phyloP scores from a whole-genome alignment of 2,797 vertebrate genomes.

The Polyboroides typus region DNA sequence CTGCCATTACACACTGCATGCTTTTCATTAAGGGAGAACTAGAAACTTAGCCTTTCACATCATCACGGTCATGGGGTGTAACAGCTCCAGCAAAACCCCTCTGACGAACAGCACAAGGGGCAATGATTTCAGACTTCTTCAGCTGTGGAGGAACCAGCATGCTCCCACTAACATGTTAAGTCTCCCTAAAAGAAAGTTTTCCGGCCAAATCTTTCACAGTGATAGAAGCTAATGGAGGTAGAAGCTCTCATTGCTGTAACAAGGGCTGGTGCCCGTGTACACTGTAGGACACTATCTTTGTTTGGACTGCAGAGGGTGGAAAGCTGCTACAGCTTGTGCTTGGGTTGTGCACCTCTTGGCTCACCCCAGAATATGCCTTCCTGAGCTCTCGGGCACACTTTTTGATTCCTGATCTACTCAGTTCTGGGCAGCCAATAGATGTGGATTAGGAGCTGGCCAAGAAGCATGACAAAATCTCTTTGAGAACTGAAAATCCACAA shows the following conservation, averaged over 20 bases:
- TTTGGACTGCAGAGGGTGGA: neutral
- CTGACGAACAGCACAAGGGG: neutral
- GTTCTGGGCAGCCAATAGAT: neutral
- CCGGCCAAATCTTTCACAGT: neutral
- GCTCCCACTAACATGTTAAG: accelerated
- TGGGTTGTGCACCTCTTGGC: neutral
- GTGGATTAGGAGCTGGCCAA: neutral
- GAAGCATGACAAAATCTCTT: neutral
- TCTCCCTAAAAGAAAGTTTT: neutral
- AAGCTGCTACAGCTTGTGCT: neutral
- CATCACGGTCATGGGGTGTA: neutral
- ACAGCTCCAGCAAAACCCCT: neutral
- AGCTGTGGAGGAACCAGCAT: neutral
- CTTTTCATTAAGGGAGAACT: conserved; percentile 21
- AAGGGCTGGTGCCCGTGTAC: neutral
- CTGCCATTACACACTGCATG: neutral
- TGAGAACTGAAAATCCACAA: neutral
- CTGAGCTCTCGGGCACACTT: neutral
- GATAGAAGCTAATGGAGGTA: neutral
- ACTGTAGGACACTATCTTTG: neutral
- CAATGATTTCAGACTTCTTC: neutral
- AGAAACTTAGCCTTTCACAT: neutral
- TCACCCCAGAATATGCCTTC: neutral
- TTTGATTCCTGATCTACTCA: neutral
- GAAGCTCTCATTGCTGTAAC: neutral